Evolutionary conservation across 2,113 vertebrate species (phyloP), one percentile per base, ranked within the genome.

Genomic region (Herpailurus yagouaroundi): DNA sequence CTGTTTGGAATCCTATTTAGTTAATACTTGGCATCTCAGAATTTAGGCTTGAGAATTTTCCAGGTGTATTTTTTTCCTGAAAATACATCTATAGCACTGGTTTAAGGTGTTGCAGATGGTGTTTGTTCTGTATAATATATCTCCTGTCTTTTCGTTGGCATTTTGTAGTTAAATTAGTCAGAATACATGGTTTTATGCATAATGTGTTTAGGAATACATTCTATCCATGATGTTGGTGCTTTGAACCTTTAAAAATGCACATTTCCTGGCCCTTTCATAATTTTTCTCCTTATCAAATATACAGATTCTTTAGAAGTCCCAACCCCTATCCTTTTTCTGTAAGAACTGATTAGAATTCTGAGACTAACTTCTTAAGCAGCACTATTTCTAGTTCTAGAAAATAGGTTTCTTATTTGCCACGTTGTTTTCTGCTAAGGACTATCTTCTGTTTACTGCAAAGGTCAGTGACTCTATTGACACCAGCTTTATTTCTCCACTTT

Each of bases 381-480:
- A 93, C 82, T 97, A 19, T 96, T 96, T 97, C 86, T 96, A 95
- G 86, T 89, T 91, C 45, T 97, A 89, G 48, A 98, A 96, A 98
- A 77, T 84, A 95, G 77, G 11, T 98, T 97, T 98, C 68, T 31
- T 97, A 86, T 97, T 98, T 98, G 85, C 80, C 15, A 97, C 92
- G 81, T 88, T 98, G 91, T 98, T 98, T 97, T 92, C 90, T 45
- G 50, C 79, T 98, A 97, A 97, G 96, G 94, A 92, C 90, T 97
- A 31, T 95, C 76, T 97, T 98, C 95, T 98, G 77, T 98, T 98
- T 97, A 96, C 69, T 64, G 14, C 95, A 98, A 98, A 98, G 96
- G 97, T 98, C 97, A 97, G 91, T 96, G 92, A 96, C 89, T 98
- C 21, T 82, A 79, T 96, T 36, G 33, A 96, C 84, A 97, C 55